Evolutionary conservation across 2,888 invertebrate species (phyloP).

Genomic region (Stomorhina lunata): DNA sequence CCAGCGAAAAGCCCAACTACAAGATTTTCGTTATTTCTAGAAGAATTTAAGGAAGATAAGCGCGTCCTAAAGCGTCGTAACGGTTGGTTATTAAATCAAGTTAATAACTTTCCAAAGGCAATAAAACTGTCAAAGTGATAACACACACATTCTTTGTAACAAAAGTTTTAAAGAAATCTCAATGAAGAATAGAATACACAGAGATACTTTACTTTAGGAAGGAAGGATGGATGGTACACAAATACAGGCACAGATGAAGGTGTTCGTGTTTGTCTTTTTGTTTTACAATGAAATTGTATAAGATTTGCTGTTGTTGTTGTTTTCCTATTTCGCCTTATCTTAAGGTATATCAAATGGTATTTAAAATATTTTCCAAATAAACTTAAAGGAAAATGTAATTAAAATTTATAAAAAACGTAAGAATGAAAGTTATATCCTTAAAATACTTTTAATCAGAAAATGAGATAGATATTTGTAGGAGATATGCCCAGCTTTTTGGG

Average conservation of each 20-base stretch:
- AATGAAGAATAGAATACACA: constrained; percentile 38
- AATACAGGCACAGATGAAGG: background rate
- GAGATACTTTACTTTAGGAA: background rate
- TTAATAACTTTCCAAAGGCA: constrained; percentile 77
- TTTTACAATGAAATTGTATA: constrained; percentile 21
- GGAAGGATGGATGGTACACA: background rate
- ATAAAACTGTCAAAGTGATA: constrained; percentile 78
- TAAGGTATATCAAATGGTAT: constrained; percentile 63
- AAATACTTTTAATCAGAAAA: constrained; percentile 30
- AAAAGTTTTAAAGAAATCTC: constrained; percentile 62
- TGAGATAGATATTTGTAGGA: constrained; percentile 22
- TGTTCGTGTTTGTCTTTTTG: too few species aligned
- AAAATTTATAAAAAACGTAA: constrained; percentile 40
- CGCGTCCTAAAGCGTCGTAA: constrained; percentile 56
- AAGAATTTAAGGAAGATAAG: constrained; percentile 50
- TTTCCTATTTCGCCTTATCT: constrained; percentile 53
- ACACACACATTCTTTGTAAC: constrained; percentile 70
- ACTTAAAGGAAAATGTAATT: constrained; percentile 56
- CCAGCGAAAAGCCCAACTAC: constrained; percentile 18
- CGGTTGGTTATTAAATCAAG: constrained; percentile 77
- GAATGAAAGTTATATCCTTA: constrained; percentile 13
- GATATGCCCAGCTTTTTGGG: background rate
- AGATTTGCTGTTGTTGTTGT: constrained; percentile 31
- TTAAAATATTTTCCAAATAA: constrained; percentile 55
- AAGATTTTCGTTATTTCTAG: background rate